A percentile compares a stretch with the other conserved stretches of the same genome.
Evolutionary conservation across 2,797 vertebrate species (phyloP).

Genomic region (Florisuga fusca): DNA sequence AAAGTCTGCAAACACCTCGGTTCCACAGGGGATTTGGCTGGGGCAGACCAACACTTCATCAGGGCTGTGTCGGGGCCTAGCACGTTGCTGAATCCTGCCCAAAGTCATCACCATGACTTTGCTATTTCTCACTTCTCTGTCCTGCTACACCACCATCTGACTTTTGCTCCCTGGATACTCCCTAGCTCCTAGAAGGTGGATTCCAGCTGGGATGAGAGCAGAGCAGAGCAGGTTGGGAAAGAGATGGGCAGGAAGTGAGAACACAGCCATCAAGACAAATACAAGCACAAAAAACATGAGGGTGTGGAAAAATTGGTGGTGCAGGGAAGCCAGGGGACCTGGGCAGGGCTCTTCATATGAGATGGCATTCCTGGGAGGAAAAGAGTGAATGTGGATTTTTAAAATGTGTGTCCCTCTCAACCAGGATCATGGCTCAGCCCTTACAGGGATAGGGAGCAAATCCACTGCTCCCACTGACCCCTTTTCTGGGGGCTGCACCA

Average conservation of each 20-base stretch:
- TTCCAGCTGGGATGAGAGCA: neutral
- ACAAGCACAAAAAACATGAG: accelerated
- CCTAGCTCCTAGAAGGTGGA: neutral
- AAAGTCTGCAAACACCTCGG: conserved; percentile 27
- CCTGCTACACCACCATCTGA: neutral
- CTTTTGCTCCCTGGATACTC: neutral
- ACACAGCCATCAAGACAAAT: accelerated
- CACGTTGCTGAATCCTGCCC: neutral
- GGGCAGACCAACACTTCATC: neutral
- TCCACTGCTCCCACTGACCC: neutral
- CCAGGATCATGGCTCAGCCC: neutral
- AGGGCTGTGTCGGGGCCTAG: neutral
- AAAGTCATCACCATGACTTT: neutral
- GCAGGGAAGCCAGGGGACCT: neutral
- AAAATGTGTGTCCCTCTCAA: neutral
- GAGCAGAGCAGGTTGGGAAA: neutral
- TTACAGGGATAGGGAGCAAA: neutral
- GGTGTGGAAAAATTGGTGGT: neutral
- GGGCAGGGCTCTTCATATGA: neutral
- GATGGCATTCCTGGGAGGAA: neutral
- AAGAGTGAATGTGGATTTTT: neutral
- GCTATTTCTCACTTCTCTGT: conserved; percentile 3
- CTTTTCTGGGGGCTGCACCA: neutral
- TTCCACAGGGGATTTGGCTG: conserved; percentile 8
- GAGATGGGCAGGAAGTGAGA: neutral